Conservation (phyloP, 2,797 vertebrate genomes). For the Myotis pilosus region DNA sequence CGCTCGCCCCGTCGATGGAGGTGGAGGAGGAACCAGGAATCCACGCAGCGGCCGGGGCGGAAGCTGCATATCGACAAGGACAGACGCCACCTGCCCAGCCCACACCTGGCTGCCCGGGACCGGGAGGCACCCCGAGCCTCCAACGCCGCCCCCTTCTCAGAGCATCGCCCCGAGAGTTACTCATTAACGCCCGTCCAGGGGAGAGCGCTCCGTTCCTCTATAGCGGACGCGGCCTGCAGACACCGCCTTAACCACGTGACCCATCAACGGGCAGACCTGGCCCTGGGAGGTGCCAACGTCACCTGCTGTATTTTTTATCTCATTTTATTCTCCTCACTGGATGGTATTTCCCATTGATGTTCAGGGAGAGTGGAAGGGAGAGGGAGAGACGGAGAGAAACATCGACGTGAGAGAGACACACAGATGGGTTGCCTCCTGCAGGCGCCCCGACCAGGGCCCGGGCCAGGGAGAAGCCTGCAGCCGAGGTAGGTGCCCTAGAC, state of each 20-base stretch:
- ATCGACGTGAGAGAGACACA: too few relatives aligned
- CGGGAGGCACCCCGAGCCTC: not conserved
- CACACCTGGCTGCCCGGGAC: not conserved
- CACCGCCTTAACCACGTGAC: not conserved
- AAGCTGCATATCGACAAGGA: not conserved
- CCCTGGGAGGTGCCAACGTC: not conserved
- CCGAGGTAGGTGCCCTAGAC: too few relatives aligned
- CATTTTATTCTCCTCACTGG: too few relatives aligned
- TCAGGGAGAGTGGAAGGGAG: too few relatives aligned
- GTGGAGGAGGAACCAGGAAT: not conserved
- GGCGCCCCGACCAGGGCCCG: too few relatives aligned
- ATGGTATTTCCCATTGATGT: too few relatives aligned
- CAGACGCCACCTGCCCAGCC: not conserved
- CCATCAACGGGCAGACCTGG: not conserved
- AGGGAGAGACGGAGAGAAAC: too few relatives aligned
- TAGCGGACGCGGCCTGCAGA: not conserved
- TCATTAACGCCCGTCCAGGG: not conserved
- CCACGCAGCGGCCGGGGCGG: accelerated
- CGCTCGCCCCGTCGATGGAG: too few relatives aligned
- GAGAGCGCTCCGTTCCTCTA: not conserved
- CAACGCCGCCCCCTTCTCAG: not conserved
- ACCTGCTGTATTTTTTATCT: too few relatives aligned
- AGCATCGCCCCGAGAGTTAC: not conserved
- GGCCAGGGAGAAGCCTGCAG: too few relatives aligned
- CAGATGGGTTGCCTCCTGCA: too few relatives aligned